Conservation (phyloP, 2,888 invertebrate genomes). For the Drosophila bunnanda region DNA sequence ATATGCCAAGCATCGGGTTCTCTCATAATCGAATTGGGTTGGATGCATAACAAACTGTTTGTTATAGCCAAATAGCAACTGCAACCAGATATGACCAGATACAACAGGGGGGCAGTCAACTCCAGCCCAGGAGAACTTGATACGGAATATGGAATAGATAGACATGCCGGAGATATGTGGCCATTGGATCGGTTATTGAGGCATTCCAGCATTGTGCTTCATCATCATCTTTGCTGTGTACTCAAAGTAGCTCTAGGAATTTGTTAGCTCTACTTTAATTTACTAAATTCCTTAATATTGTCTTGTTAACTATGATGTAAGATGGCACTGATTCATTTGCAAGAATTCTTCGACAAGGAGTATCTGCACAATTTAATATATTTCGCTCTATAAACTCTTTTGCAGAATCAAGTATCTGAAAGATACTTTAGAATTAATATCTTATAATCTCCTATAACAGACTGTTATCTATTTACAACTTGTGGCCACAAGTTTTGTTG, state of each 20-base stretch:
- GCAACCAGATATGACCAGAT: slow-evolving; percentile 10
- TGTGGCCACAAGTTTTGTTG: too few species aligned
- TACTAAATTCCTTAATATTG: background rate
- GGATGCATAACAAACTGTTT: slow-evolving; percentile 28
- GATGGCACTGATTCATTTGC: background rate
- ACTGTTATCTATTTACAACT: too few species aligned
- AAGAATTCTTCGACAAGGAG: background rate
- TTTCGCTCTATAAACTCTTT: background rate
- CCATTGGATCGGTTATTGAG: background rate
- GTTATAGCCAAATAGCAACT: slow-evolving; percentile 32
- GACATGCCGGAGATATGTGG: slow-evolving; percentile 6
- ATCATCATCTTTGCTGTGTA: background rate
- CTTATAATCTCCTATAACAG: too few species aligned
- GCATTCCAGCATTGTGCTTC: background rate
- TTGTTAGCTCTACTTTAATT: background rate
- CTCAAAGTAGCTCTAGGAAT: background rate
- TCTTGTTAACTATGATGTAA: background rate
- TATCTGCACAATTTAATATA: background rate
- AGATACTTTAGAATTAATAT: background rate
- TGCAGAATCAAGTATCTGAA: background rate
- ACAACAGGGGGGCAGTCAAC: slow-evolving; percentile 19
- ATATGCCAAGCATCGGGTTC: slow-evolving; percentile 19
- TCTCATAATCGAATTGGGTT: slow-evolving; percentile 21
- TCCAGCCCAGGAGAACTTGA: background rate
- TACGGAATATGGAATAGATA: slow-evolving; percentile 4